These are phyloP conservation scores for Cremastinae sp. DNA, from an alignment of 2,888 invertebrate genomes.

Conservation along the genomic window DNA sequence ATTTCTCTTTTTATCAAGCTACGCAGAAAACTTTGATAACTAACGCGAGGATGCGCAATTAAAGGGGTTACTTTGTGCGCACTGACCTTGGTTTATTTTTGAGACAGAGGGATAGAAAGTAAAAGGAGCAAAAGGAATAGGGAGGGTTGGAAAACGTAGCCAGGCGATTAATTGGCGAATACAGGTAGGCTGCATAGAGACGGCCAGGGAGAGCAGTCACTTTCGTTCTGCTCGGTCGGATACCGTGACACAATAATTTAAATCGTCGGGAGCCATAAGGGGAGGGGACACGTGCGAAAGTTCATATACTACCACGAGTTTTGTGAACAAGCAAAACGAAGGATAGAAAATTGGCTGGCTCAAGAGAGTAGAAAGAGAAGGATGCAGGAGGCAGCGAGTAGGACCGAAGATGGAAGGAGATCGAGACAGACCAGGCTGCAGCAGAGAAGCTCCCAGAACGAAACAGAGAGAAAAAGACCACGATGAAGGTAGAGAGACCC, in stretches of 20 bases:
- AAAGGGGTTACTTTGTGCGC: constrained; percentile 8
- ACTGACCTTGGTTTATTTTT: constrained; percentile 16
- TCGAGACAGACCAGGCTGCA: constrained; percentile 9
- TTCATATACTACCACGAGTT: constrained; percentile 53
- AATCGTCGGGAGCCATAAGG: constrained; percentile 44
- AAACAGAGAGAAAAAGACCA: constrained; percentile 23
- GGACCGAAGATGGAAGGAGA: constrained; percentile 22
- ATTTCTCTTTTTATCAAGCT: too few species aligned
- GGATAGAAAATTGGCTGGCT: constrained; percentile 33
- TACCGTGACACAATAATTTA: constrained; percentile 53
- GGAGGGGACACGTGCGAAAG: constrained; percentile 27
- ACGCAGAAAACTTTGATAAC: too few species aligned
- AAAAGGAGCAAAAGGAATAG: not conserved
- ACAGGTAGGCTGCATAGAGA: constrained; percentile 25
- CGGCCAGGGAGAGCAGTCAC: not conserved
- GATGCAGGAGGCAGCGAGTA: constrained; percentile 37
- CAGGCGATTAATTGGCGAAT: constrained; percentile 60
- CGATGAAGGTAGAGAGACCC: constrained; percentile 15
- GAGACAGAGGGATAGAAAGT: constrained; percentile 11
- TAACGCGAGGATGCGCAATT: not conserved
- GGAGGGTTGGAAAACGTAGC: constrained; percentile 17
- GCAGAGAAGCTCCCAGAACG: not conserved
- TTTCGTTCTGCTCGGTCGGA: constrained; percentile 33
- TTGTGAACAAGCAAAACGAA: constrained; percentile 47
- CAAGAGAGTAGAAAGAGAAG: not conserved